Evolutionary conservation across 1,140 invertebrate species (phyloP).

Genomic region (Megalonaias nervosa): DNA sequence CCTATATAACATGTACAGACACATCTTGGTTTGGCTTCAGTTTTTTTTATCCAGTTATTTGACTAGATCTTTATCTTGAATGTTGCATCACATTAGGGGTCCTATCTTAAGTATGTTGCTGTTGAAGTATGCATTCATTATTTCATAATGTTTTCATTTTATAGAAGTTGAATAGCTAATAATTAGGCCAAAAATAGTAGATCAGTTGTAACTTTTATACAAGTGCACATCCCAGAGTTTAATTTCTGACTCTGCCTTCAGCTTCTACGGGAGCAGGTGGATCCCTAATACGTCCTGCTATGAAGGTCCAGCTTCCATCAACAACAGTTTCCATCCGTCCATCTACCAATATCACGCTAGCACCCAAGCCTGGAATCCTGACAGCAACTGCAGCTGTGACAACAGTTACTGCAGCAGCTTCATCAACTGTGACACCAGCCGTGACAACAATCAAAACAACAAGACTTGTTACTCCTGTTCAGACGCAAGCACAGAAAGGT

Average conservation of each 20-base stretch:
- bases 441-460: neutral
- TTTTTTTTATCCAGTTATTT: too few species aligned
- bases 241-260: neutral
- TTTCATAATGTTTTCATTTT: neutral
- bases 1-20: too few species aligned
- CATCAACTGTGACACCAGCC: slow-evolving; percentile 75
- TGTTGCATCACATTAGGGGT: too few species aligned
- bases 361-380: slow-evolving; percentile 62
- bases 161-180: neutral
- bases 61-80: too few species aligned
- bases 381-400: slow-evolving; percentile 68
- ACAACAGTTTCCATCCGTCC: slow-evolving; percentile 47
- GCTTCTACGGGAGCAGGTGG: slow-evolving; percentile 25
- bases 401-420: slow-evolving; percentile 13
- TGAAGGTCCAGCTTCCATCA: slow-evolving; percentile 61
- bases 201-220: too few species aligned
- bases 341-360: slow-evolving; percentile 49
- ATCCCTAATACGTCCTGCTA: slow-evolving; percentile 43
- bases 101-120: neutral
- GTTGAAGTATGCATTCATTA: neutral
- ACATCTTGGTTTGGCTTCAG: too few species aligned
- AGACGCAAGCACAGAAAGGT: neutral
- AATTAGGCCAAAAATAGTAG: too few species aligned
- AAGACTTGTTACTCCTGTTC: neutral
- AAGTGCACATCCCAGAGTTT: too few species aligned